Base-by-base conservation (phyloP, 2,797 vertebrate species). In the Hirundo rustica region DNA sequence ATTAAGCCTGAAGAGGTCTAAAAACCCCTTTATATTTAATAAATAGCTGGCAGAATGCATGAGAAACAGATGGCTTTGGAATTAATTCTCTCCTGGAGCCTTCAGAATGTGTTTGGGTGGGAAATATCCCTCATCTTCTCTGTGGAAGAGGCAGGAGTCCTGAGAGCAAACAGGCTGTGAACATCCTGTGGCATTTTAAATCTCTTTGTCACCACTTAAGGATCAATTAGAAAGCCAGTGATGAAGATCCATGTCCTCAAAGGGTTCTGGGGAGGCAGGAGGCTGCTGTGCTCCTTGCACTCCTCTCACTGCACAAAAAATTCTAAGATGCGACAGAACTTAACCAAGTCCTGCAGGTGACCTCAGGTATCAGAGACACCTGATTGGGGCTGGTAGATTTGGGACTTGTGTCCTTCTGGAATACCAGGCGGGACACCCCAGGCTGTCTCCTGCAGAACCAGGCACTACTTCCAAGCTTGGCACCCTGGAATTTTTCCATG, bases 1-100 rank as follows among this genome's bases (percentile, higher is more conserved):
- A 32, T 2, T 60, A 27, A 82, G 55, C 67, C 34, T 19, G 66
- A 72, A 89, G 27, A 72, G 64, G 51, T 70, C 77, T 89, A 47
- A 66, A 66, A 71, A 58, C 4, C 10, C 5, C 16, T 87, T 85
- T 88, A 34, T 7, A 60, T 85, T 88, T 73, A 85, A 80, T 48
- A 89, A 89, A 76, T 60, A 82, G 20, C 45, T 80, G 75, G 89
- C 68, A 85, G 32, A 80, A 85, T 67, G 45, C 38, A 88, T 61
- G 17, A 64, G 53, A 92, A 91, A 66, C 82, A 92, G 84, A 85
- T 82, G 61, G 79, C 47, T 85, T 89, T 87, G 55, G 73, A 85
- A 85, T 77, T 22, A 51, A 36, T 79, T 85, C 81, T 83, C 66
- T 91, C 77, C 61, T 61, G 72, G 60, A 95, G 75, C 82, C 68